phyloP scores from a whole-genome alignment of 2,888 invertebrate genomes.

The Aporophyla lueneburgensis region DNA sequence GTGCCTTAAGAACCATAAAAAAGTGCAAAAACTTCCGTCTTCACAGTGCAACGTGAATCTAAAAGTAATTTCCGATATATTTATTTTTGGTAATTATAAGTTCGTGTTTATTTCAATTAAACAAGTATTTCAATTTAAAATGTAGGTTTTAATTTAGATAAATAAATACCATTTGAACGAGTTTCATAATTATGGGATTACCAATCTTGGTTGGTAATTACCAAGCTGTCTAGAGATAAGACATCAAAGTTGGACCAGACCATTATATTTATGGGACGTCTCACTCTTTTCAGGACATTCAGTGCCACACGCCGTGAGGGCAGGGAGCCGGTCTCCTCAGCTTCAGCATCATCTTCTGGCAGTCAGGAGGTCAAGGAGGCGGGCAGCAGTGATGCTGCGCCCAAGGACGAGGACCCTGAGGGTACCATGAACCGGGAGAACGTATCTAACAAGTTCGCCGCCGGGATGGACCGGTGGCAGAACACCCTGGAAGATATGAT shows the following conservation, averaged over 20 bases:
- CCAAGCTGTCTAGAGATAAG: background rate
- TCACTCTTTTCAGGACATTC: constrained; percentile 76
- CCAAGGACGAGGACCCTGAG: constrained; percentile 70
- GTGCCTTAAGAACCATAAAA: background rate
- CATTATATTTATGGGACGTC: background rate
- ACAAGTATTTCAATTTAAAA: constrained; percentile 7
- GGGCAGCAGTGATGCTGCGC: constrained; percentile 75
- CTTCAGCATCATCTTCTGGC: constrained; percentile 22
- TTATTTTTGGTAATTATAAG: background rate
- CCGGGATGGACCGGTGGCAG: constrained; percentile 90
- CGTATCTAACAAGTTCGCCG: constrained; percentile 86
- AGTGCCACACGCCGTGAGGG: constrained; percentile 75
- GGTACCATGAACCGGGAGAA: constrained; percentile 85
- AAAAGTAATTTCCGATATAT: constrained; percentile 27
- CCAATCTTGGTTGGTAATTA: too few species aligned
- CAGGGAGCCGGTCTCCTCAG: constrained; percentile 46
- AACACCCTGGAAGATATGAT: constrained; percentile 88
- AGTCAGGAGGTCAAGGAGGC: constrained; percentile 32
- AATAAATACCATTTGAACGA: background rate
- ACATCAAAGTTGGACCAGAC: background rate
- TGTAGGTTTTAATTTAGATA: constrained; percentile 25
- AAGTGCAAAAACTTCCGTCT: background rate
- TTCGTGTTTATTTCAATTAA: constrained; percentile 21
- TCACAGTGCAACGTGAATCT: constrained; percentile 4
- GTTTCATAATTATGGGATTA: too few species aligned